Conservation (phyloP, 1,140 invertebrate genomes). For the Drosophila hydei region DNA sequence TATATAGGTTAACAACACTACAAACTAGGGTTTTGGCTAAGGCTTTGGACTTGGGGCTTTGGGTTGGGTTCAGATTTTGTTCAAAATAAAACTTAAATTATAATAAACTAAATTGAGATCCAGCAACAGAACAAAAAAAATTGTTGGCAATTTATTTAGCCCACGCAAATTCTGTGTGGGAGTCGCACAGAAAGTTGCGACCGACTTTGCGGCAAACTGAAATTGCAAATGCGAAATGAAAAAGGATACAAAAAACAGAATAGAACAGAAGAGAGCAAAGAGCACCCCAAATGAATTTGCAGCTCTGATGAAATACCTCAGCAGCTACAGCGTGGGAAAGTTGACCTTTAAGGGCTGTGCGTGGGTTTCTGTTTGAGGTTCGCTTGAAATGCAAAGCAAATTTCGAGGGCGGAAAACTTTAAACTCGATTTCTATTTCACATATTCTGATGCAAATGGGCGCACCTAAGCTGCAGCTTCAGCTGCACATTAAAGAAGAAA, state of each 20-base stretch:
- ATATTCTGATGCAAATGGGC: too few relatives aligned
- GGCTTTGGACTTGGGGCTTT: conserved; percentile 13
- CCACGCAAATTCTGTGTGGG: conserved; percentile 1
- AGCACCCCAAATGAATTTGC: neutral
- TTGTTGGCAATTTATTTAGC: conserved; percentile 11
- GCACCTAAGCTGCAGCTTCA: too few relatives aligned
- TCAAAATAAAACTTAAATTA: conserved; percentile 15
- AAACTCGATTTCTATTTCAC: neutral
- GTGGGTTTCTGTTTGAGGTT: too few relatives aligned
- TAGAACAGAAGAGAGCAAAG: neutral
- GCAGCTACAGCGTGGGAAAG: conserved; percentile 11
- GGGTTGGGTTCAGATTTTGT: conserved; percentile 10
- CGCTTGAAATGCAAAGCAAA: conserved; percentile 4
- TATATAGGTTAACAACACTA: conserved; percentile 48
- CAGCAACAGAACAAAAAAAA: conserved; percentile 15
- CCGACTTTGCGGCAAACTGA: conserved; percentile 9
- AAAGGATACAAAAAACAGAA: conserved; percentile 1
- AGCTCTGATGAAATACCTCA: conserved; percentile 10
- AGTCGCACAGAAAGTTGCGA: conserved; percentile 3
- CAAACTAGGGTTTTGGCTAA: conserved; percentile 51
- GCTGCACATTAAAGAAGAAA: too few relatives aligned
- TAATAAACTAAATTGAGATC: too few relatives aligned
- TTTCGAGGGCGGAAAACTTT: neutral
- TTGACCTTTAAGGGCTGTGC: conserved; percentile 21
- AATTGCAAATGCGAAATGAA: conserved; percentile 13